Base-by-base conservation (phyloP, 2,888 invertebrate genomes). In the Cepaea hortensis region DNA sequence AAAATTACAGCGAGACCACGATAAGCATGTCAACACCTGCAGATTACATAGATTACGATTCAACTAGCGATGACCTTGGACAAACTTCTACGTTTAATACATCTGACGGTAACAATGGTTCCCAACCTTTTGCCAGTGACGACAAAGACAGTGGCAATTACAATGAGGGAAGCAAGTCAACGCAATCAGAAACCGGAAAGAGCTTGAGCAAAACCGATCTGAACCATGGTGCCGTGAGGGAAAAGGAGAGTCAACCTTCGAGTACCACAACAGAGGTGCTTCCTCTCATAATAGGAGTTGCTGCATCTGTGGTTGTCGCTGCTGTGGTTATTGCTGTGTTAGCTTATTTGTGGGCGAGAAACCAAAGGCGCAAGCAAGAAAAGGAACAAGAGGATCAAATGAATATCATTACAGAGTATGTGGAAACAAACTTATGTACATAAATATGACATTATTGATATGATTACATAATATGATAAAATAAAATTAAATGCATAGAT, bases 351-450 rank as follows among this genome's bases (percentile, higher is more conserved):
- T 89, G 89, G 89, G 85, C 88, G 0, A 87, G 84, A 50, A 86
- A 88, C 68, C 87, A 88, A n/a, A 48, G 87, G 62, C 83, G 82
- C 79, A 85, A 88, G 65, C 68, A 87, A 20, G 87, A 86, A 35
- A 73, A 87, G 35, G 88, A 89, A 77, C 81, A 87, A 62, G 88
- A 89, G 68, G 89, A 89, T 68, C 87, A 89, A 70, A 84, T 89
- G 87, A 88, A 88, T 62, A 88, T 88, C 62, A 88, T 90, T 46
- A 86, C 87, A 3, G 87, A 87, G 62, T 87, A 80, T 35, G 85
- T 84, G 35, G 84, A 83, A 48, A 85, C 76, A 18, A 86, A 35
- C 50, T 80, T 85, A 13, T 79, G 55, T 82, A 62, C 15, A 15
- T 83, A n/a, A n/a, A n/a, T n/a, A n/a, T n/a, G n/a, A 76, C 20